Conservation (phyloP, 2,113 vertebrate genomes). For the Sarotherodon lohbergeri region DNA sequence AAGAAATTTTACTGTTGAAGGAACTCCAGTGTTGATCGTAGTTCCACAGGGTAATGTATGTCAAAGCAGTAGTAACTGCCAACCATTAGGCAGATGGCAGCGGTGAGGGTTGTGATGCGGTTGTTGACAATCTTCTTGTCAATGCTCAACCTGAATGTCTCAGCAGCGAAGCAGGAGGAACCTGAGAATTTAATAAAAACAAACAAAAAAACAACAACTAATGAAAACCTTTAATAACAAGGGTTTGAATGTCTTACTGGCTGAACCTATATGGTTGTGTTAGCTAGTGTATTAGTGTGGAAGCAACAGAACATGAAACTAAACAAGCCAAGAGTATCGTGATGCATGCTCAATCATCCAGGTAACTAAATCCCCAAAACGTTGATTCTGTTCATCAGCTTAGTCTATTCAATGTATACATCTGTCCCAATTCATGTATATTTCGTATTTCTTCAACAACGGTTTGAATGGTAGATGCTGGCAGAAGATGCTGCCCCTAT, state of each 20-base stretch:
- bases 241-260: background rate
- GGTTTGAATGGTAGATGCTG: background rate
- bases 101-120: background rate
- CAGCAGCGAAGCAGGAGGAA: background rate
- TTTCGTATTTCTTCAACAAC: background rate
- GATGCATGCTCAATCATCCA: background rate
- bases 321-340: background rate
- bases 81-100: background rate
- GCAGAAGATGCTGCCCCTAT: background rate
- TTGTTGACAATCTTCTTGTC: background rate
- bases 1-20: accelerated
- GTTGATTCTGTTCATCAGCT: background rate
- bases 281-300: background rate
- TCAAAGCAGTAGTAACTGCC: background rate
- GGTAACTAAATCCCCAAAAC: background rate
- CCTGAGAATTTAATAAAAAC: background rate
- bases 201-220: background rate
- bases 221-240: background rate
- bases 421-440: background rate
- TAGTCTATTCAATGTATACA: background rate
- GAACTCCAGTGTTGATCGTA: background rate
- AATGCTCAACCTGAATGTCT: background rate
- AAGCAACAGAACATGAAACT: background rate
- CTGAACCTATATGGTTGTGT: background rate
- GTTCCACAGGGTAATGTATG: background rate